A percentile compares a stretch with the other conserved stretches of the same genome.
Conservation (phyloP, 2,797 vertebrate species). For the Margarornis squamiger region DNA sequence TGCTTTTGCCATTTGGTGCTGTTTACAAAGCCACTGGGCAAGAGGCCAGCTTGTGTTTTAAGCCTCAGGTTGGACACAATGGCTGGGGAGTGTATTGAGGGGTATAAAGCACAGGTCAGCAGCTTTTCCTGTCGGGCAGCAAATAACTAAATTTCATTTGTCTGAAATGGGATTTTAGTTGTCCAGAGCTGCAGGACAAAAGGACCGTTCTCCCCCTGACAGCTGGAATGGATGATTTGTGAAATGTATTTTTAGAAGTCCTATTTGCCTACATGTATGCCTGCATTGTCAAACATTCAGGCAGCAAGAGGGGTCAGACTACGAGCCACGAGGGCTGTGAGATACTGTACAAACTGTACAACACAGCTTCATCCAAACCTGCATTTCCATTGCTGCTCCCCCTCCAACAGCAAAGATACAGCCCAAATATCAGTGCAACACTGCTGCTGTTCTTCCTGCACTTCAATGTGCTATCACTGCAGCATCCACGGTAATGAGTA, state of each 20-base stretch:
- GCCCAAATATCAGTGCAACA: background rate
- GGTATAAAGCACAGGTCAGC: conserved; percentile 48
- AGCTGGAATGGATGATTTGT: conserved; percentile 61
- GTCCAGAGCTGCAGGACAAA: conserved; percentile 56
- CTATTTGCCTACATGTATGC: background rate
- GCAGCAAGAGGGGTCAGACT: background rate
- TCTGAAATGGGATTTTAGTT: conserved; percentile 41
- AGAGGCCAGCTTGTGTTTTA: conserved; percentile 16
- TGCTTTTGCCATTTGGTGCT: background rate
- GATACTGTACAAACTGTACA: background rate
- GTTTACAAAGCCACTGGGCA: conserved; percentile 41
- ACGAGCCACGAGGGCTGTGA: background rate
- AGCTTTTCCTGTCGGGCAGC: conserved; percentile 46
- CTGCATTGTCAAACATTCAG: conserved; percentile 14
- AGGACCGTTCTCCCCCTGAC: conserved; percentile 32
- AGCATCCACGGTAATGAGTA: background rate
- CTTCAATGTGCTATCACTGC: background rate
- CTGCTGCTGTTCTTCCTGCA: background rate
- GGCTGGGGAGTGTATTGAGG: background rate
- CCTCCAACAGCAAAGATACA: background rate
- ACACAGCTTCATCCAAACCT: background rate
- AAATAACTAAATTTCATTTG: conserved; percentile 37
- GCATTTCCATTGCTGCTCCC: background rate
- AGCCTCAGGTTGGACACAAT: conserved; percentile 45
- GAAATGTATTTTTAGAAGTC: conserved; percentile 65